Conservation (phyloP, 1,140 invertebrate genomes). For the Stenopsyche tienmushanensis region DNA sequence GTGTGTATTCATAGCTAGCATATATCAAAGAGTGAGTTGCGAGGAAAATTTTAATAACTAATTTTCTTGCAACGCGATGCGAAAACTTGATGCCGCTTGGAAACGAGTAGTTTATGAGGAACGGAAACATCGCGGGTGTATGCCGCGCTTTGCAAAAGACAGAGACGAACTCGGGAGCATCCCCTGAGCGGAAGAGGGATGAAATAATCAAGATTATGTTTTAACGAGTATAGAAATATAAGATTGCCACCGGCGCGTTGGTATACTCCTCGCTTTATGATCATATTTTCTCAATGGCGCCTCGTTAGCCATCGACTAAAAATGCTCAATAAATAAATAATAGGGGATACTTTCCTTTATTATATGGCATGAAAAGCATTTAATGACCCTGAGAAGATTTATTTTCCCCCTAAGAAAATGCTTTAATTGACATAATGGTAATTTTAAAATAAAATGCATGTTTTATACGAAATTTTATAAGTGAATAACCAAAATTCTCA, state of each 20-base stretch:
- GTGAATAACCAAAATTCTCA: no score
- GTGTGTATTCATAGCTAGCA: background rate
- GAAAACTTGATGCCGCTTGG: constrained; percentile 32
- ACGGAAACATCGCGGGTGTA: constrained; percentile 21
- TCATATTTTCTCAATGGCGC: constrained; percentile 23
- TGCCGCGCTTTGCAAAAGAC: constrained; percentile 2
- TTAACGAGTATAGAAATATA: constrained; percentile 13
- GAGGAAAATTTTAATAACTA: constrained; percentile 35
- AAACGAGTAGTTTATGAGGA: constrained; percentile 29
- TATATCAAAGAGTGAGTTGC: constrained; percentile 18
- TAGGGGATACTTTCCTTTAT: background rate
- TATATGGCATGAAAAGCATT: no score
- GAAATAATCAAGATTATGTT: constrained; percentile 8
- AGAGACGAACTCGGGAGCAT: background rate
- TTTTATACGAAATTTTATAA: no score
- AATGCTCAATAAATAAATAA: background rate
- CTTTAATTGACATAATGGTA: no score
- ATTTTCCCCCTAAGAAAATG: no score
- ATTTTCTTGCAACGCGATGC: constrained; percentile 36
- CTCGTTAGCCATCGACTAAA: background rate
- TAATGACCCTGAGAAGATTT: no score
- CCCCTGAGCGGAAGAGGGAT: constrained; percentile 3
- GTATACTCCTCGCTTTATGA: constrained; percentile 30
- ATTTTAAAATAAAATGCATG: no score
- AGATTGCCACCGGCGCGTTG: background rate